Base-by-base conservation (phyloP, 2,888 invertebrate species). In the Megalurothrips usitatus region DNA sequence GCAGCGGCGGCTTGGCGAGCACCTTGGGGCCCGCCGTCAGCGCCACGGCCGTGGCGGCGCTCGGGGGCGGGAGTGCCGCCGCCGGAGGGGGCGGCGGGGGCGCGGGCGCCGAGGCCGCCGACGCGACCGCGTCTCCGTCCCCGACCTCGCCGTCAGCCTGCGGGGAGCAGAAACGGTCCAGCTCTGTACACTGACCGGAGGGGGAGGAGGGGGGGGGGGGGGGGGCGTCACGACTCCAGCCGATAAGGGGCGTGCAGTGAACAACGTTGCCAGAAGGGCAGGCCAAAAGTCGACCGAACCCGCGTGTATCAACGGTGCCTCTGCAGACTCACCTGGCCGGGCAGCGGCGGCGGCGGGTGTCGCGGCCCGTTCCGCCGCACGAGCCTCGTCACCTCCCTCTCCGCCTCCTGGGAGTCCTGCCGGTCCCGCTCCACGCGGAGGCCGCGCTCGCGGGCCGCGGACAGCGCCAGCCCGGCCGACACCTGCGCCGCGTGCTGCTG, bases 391-490 rank as follows among this genome's bases (percentile, higher is more conserved):
- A 85, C 84, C 84, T 86, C 86, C 81, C 85, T 84, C 82, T 86
- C 84, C 49, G 84, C 83, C 82, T 87, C 87, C 81, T 88, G 88
- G 49, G 86, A 84, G 47, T 84, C 84, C 82, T 84, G 85, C 81
- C 84, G 84, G 82, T 85, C 84, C 82, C 84, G 82, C 82, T 84
- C 84, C 81, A 85, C 83, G 34, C 79, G 82, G 83, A 83, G 80
- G 84, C 83, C 82, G 82, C 82, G 82, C 83, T 81, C 82, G 80
- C 81, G 83, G 80, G 82, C 82, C 10, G 82, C 81, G 10, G 83
- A 79, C 26, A 82, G 68, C 75, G 75, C 79, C 68, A 75, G 68
- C 68, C 68, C 80, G 23, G 34, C 68, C 14, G 80, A 80, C 43
- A 80, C 48, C 58, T 79, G 43, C 26, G 75, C 68, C 68, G 68